phyloP scores from a whole-genome alignment of 2,888 invertebrate species.

The Caenorhabditis angaria region DNA sequence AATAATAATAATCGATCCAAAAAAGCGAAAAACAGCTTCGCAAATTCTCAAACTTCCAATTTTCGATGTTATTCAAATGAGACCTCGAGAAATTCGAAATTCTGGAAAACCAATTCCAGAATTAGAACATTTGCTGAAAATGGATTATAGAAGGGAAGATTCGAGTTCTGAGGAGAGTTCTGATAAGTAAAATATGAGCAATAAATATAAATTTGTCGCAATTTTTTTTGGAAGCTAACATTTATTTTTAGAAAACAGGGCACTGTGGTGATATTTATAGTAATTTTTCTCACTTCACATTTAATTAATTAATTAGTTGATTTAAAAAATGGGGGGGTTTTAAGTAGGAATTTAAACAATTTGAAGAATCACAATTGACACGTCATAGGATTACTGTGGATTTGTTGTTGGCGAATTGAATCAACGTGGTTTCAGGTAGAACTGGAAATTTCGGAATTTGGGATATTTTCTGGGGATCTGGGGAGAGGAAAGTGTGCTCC shows the following conservation, averaged over 20 bases:
- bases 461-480: no score
- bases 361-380: no score
- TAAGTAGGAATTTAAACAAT: no score
- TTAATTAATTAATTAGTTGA: no score
- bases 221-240: no score
- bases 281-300: no score
- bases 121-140: neutral
- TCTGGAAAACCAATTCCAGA: neutral
- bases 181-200: neutral
- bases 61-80: conserved; percentile 19
- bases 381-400: neutral
- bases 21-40: conserved; percentile 23
- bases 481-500: no score
- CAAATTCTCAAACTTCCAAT: conserved; percentile 29
- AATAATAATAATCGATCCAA: conserved; percentile 27
- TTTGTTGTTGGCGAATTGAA: neutral
- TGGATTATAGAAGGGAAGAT: conserved; percentile 3
- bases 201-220: no score
- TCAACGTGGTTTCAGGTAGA: neutral
- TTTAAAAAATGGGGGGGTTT: no score
- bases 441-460: no score
- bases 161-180: neutral
- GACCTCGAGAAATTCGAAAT: neutral
- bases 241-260: no score
- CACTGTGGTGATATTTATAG: no score